phyloP scores from a whole-genome alignment of 2,888 invertebrate genomes.

The Tenthredo amoena region DNA sequence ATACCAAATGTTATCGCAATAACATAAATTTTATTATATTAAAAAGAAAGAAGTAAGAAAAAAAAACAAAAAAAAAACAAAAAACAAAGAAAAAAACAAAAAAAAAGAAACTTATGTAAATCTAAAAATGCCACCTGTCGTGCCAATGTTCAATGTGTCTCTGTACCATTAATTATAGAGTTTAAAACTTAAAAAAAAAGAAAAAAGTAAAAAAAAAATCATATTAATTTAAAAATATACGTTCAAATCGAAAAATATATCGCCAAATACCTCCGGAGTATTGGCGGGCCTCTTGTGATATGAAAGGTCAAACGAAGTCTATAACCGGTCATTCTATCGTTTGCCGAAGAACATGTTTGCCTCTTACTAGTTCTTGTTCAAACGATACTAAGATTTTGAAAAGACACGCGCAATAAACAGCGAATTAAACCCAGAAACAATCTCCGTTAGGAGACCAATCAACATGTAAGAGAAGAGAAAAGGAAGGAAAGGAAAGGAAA shows the following conservation, averaged over 20 bases:
- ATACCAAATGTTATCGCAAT: slow-evolving; percentile 79
- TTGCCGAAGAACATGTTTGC: slow-evolving; percentile 42
- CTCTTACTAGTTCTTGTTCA: slow-evolving; percentile 35
- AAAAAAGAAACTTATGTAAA: slow-evolving; percentile 60
- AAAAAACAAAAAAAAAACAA: background rate
- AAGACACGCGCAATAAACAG: slow-evolving; percentile 50
- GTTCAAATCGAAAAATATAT: slow-evolving; percentile 51
- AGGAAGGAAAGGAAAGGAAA: background rate
- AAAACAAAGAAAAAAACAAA: slow-evolving; percentile 1
- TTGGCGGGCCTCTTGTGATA: slow-evolving; percentile 54
- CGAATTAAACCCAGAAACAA: slow-evolving; percentile 47
- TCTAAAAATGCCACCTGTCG: slow-evolving; percentile 79
- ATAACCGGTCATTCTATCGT: slow-evolving; percentile 39
- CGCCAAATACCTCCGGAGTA: slow-evolving; percentile 48
- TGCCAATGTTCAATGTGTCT: slow-evolving; percentile 79
- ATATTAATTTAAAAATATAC: slow-evolving; percentile 53
- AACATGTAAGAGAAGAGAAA: slow-evolving; percentile 33
- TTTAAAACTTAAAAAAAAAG: slow-evolving; percentile 69
- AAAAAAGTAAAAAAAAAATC: slow-evolving; percentile 47
- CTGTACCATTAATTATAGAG: slow-evolving; percentile 78
- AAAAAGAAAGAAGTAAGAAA: slow-evolving; percentile 53
- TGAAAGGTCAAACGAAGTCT: slow-evolving; percentile 50
- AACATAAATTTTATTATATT: slow-evolving; percentile 79
- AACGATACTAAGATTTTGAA: slow-evolving; percentile 44
- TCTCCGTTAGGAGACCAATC: slow-evolving; percentile 29